These are phyloP conservation scores for Hemichromis elongatus DNA, from an alignment of 2,113 vertebrate species.

Conservation along the genomic window DNA sequence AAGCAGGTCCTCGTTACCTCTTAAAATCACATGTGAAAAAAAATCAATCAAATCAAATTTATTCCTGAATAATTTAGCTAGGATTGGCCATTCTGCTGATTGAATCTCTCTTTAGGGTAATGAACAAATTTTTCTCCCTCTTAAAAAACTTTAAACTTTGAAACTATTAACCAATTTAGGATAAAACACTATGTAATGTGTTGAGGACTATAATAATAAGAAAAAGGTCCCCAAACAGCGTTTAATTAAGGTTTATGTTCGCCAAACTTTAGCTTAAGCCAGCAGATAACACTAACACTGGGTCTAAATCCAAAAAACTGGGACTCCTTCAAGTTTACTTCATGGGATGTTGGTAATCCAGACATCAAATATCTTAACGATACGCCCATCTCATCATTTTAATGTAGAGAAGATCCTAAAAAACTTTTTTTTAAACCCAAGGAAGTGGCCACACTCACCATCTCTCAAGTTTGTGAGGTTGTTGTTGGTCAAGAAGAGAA, in stretches of 20 bases:
- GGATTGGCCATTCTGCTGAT: not conserved
- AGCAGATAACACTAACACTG: not conserved
- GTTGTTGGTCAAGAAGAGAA: conserved; percentile 72
- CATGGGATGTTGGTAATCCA: conserved; percentile 34
- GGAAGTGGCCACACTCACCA: conserved; percentile 71
- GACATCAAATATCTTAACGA: conserved; percentile 25
- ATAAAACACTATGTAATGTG: not conserved
- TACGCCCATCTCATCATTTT: conserved; percentile 21
- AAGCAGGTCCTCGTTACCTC: not conserved
- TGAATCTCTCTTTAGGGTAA: not conserved
- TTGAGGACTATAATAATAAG: not conserved
- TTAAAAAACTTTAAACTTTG: not conserved
- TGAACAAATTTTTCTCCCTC: not conserved
- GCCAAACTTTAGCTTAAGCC: not conserved
- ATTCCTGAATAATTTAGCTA: not conserved
- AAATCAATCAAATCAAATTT: not conserved
- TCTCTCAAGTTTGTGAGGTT: conserved; percentile 69
- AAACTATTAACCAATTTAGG: not conserved
- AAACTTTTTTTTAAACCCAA: not conserved
- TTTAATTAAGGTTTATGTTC: not conserved
- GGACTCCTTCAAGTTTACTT: not conserved
- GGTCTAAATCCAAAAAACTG: conserved; percentile 16
- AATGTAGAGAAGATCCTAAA: conserved; percentile 20
- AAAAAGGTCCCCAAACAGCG: not conserved
- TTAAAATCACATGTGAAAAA: not conserved